phyloP scores from a whole-genome alignment of 1,140 invertebrate species.

The Philotrypesis tridentata region DNA sequence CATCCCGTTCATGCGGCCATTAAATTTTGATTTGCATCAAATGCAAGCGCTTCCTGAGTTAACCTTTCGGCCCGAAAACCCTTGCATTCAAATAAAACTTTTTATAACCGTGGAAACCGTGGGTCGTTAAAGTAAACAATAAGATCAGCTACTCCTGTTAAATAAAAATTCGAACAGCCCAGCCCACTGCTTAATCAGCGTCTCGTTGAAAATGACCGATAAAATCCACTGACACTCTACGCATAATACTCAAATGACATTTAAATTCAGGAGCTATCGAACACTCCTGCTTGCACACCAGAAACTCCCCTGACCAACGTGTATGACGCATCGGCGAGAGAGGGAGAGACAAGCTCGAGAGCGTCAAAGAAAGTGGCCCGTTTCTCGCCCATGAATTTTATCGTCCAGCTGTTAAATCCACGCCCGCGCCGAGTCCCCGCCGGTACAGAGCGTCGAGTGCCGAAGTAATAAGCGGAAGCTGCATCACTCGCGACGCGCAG shows the following conservation, averaged over 20 bases:
- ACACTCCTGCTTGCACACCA: neutral
- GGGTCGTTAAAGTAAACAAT: no score
- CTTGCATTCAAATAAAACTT: no score
- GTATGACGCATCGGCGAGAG: neutral
- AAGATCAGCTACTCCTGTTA: no score
- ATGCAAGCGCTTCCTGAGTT: no score
- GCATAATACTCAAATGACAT: neutral
- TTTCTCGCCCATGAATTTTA: slow-evolving; percentile 17
- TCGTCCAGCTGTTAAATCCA: neutral
- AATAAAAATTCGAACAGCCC: no score
- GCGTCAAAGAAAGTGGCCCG: slow-evolving; percentile 13
- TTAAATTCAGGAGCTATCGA: neutral
- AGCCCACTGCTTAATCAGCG: no score
- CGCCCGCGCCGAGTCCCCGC: neutral
- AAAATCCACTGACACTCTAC: neutral
- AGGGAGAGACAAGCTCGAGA: neutral
- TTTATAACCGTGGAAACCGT: no score
- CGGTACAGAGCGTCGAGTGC: neutral
- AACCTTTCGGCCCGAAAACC: no score
- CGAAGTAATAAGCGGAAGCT: slow-evolving; percentile 14
- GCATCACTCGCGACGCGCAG: neutral
- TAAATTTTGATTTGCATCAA: no score
- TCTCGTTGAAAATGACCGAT: neutral
- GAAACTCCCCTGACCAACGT: neutral
- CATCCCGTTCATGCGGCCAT: no score